Evolutionary conservation across 2,888 invertebrate species (phyloP), one percentile per base, ranked within the genome.

Genomic region (Tipula helvola): DNA sequence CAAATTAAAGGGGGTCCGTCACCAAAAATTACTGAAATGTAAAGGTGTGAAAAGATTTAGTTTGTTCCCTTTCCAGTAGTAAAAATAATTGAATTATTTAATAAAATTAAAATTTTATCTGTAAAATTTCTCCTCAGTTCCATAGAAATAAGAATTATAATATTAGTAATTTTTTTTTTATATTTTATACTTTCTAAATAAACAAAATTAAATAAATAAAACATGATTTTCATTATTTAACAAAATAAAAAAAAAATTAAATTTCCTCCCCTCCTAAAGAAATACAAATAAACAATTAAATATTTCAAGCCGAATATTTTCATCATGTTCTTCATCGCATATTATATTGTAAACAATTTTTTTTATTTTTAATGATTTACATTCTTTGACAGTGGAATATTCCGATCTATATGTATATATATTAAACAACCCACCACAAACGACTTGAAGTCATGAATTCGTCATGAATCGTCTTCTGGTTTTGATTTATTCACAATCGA

Each of bases 161-260:
- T 57, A n/a, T n/a, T n/a, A 57, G 18, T 57, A 52, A 28, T 28
- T 28, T 28, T 28, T 28, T 16, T 52, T 71, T 71, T 71, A 3
- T 52, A 52, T 71, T 71, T 28, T 71, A n/a, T 71, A 71, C 71
- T 28, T 71, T 71, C 28, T 71, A 71, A 71, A 71, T 71, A 71
- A 71, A 71, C 71, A 71, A 71, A n/a, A 71, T 71, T 71, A 71
- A 71, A 71, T 71, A 71, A 71, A 71, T 71, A 71, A 71, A 71
- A 71, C 28, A 71, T 28, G 28, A 71, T 71, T 71, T 71, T 71
- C 71, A 71, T 71, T 71, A 71, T 57, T 57, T 71, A 71, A 71
- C 28, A 52, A 52, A 52, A 47, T 7, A 18, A 57, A 28, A 28
- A 39, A 57, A 57, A 57, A 57, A 16, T 0, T 0, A 57, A 71